Evolutionary conservation across 2,888 invertebrate species (phyloP).

Genomic region (Pheosia gnoma): DNA sequence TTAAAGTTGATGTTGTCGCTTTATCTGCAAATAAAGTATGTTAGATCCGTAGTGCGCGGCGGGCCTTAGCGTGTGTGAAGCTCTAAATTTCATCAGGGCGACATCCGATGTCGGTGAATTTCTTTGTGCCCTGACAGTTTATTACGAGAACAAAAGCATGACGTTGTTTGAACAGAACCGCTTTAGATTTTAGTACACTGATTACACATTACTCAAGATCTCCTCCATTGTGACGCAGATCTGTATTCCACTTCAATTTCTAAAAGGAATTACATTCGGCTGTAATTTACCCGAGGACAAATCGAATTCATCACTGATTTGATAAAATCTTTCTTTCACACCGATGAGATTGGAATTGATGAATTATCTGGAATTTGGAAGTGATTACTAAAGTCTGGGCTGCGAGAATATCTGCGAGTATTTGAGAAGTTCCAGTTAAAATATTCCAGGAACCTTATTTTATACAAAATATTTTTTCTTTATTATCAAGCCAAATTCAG

Average conservation of each 20-base stretch:
- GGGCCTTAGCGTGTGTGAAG: constrained; percentile 44
- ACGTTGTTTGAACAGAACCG: constrained; percentile 69
- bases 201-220: constrained; percentile 72
- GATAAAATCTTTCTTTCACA: constrained; percentile 43
- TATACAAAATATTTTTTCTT: too few relatives aligned
- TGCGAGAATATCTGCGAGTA: constrained; percentile 8
- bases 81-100: constrained; percentile 64
- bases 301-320: constrained; percentile 50
- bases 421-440: not conserved
- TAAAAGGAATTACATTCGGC: constrained; percentile 63
- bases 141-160: constrained; percentile 76
- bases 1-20: too few relatives aligned
- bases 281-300: constrained; percentile 58
- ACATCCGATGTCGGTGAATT: constrained; percentile 69
- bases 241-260: constrained; percentile 61
- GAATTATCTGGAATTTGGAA: not conserved
- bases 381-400: not conserved
- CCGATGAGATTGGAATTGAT: constrained; percentile 28
- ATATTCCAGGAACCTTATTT: too few relatives aligned
- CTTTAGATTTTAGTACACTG: constrained; percentile 71
- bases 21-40: too few relatives aligned
- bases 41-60: not conserved
- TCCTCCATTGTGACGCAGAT: constrained; percentile 65
- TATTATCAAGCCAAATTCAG: too few relatives aligned
- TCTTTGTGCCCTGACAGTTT: constrained; percentile 76